A percentile compares a stretch with the other conserved stretches of the same genome.
phyloP scores from a whole-genome alignment of 2,888 invertebrate genomes.

The Cephonodes hylas region DNA sequence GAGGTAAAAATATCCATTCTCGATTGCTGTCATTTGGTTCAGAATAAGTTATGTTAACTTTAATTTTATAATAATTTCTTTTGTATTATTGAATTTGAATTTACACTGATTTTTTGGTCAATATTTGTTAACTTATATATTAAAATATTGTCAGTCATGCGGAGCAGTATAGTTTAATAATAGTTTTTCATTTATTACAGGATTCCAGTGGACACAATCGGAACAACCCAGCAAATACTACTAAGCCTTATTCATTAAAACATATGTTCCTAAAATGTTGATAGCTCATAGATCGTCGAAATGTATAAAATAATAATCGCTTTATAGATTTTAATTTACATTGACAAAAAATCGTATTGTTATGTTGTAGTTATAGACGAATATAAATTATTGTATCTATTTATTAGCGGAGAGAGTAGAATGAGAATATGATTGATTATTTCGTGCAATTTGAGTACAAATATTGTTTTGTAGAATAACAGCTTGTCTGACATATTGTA shows the following conservation, averaged over 20 bases:
- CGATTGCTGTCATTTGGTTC: neutral
- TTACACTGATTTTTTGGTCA: neutral
- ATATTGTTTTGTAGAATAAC: neutral
- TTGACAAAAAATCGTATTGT: neutral
- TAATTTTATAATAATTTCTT: neutral
- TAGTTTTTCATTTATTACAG: conserved; percentile 36
- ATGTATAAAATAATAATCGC: conserved; percentile 1
- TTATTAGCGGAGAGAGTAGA: neutral
- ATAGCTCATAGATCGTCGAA: neutral
- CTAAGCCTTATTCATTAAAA: conserved; percentile 25
- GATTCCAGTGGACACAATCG: conserved; percentile 49
- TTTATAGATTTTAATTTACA: neutral
- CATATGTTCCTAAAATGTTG: conserved; percentile 1
- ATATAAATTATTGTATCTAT: neutral
- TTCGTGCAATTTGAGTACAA: neutral
- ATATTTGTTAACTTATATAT: neutral
- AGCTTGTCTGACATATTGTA: neutral
- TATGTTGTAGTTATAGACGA: neutral
- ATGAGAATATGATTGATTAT: neutral
- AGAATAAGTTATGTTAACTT: neutral
- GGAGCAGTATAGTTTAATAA: neutral
- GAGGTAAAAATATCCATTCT: conserved; percentile 59
- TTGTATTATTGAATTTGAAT: neutral
- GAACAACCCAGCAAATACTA: conserved; percentile 42
- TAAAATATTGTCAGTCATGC: neutral